These are phyloP conservation scores for Gobionotothen gibberifrons DNA, from an alignment of 2,797 vertebrate species.

Conservation along the genomic window DNA sequence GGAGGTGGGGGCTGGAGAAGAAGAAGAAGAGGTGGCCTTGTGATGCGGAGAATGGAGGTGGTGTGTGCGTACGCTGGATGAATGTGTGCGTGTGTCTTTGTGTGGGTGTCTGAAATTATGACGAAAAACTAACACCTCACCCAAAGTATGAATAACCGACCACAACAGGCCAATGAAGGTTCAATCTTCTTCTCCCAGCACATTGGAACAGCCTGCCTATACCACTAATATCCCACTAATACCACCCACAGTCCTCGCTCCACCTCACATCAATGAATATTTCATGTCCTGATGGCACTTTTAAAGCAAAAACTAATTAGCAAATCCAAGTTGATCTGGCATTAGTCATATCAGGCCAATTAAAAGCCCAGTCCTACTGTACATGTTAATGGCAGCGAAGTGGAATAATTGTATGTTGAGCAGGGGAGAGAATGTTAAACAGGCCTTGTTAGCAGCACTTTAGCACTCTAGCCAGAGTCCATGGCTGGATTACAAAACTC, in stretches of 20 bases:
- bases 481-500: constrained; percentile 83
- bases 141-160: constrained; percentile 80
- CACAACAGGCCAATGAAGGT: constrained; percentile 77
- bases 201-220: constrained; percentile 70
- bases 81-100: constrained; percentile 42
- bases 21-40: constrained; percentile 70
- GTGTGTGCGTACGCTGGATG: constrained; percentile 39
- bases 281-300: constrained; percentile 87
- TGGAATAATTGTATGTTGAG: constrained; percentile 87
- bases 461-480: constrained; percentile 84
- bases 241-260: constrained; percentile 82
- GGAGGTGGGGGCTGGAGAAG: constrained; percentile 57
- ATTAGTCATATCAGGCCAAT: constrained; percentile 87
- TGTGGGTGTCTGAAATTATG: constrained; percentile 76
- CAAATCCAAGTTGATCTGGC: constrained; percentile 88
- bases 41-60: constrained; percentile 72
- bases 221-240: constrained; percentile 83
- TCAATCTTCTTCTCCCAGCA: constrained; percentile 72
- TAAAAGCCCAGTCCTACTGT: constrained; percentile 84
- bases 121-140: constrained; percentile 79
- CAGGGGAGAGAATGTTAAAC: constrained; percentile 87
- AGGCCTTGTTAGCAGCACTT: constrained; percentile 88
- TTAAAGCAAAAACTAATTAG: constrained; percentile 87
- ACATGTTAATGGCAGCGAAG: constrained; percentile 85
- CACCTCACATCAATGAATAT: constrained; percentile 86